These are phyloP conservation scores for Poeciliopsis presidionis DNA, from an alignment of 2,797 vertebrate species.

Conservation along the genomic window DNA sequence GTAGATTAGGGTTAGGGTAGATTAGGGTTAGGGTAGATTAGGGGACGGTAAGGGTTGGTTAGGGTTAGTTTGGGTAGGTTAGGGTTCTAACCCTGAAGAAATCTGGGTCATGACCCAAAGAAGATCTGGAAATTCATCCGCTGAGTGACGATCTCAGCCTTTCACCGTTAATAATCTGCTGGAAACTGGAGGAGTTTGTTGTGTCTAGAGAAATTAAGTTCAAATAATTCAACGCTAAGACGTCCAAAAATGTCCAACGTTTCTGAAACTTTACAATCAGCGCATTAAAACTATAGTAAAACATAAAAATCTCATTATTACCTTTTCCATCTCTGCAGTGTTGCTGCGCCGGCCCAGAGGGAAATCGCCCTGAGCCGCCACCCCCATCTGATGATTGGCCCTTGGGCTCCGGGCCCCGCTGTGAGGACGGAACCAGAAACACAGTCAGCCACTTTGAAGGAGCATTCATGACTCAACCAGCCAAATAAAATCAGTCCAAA, in stretches of 20 bases:
- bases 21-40: too few relatives aligned
- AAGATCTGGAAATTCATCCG: not conserved
- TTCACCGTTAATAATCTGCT: not conserved
- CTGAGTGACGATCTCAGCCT: not conserved
- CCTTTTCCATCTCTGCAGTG: slow-evolving; percentile 85
- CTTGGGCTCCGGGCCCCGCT: slow-evolving; percentile 49
- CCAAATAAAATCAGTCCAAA: not conserved
- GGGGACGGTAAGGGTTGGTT: too few relatives aligned
- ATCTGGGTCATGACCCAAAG: not conserved
- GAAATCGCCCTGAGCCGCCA: slow-evolving; percentile 43
- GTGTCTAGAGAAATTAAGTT: not conserved
- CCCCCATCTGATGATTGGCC: slow-evolving; percentile 40
- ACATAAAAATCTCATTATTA: slow-evolving; percentile 20
- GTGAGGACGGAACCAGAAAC: slow-evolving; percentile 48
- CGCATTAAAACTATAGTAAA: not conserved
- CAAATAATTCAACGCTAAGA: not conserved
- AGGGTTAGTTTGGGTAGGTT: too few relatives aligned
- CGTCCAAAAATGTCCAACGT: not conserved
- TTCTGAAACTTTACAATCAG: not conserved
- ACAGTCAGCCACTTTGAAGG: not conserved
- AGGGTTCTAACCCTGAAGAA: not conserved
- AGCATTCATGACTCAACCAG: not conserved
- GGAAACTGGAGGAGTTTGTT: not conserved
- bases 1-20: too few relatives aligned
- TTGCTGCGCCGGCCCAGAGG: slow-evolving; percentile 54